These are phyloP conservation scores for Pachycephus smyrnensis DNA, from an alignment of 2,888 invertebrate genomes.

Conservation along the genomic window DNA sequence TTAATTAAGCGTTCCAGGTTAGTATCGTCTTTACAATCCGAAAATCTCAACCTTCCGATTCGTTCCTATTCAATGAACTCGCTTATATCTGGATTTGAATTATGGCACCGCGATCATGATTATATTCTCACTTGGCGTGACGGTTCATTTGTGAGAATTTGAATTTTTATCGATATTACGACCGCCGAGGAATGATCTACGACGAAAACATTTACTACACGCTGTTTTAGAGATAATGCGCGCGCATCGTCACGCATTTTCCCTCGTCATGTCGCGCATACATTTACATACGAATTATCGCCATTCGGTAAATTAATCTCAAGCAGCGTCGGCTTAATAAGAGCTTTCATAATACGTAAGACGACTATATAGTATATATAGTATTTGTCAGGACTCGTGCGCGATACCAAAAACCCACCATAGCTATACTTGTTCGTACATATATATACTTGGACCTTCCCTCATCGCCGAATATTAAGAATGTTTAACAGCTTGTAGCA, in stretches of 20 bases:
- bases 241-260: not conserved
- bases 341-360: not conserved
- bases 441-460: constrained; percentile 4
- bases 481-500: constrained; percentile 53
- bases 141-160: not conserved
- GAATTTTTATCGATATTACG: not conserved
- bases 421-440: not conserved
- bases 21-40: constrained; percentile 34
- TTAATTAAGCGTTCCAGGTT: constrained; percentile 36
- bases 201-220: constrained; percentile 1
- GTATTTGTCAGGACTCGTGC: not conserved
- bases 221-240: not conserved
- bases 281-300: not conserved
- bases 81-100: not conserved
- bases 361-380: not conserved
- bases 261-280: not conserved
- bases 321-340: not conserved
- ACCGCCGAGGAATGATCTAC: not conserved
- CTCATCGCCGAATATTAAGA: constrained; percentile 43
- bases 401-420: not conserved
- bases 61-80: not conserved
- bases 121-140: not conserved
- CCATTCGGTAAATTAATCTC: not conserved
- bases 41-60: constrained; percentile 19
- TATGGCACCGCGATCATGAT: not conserved